These are phyloP conservation scores for Pycnomerus fuliginosus DNA, from an alignment of 2,888 invertebrate genomes.

Conservation along the genomic window DNA sequence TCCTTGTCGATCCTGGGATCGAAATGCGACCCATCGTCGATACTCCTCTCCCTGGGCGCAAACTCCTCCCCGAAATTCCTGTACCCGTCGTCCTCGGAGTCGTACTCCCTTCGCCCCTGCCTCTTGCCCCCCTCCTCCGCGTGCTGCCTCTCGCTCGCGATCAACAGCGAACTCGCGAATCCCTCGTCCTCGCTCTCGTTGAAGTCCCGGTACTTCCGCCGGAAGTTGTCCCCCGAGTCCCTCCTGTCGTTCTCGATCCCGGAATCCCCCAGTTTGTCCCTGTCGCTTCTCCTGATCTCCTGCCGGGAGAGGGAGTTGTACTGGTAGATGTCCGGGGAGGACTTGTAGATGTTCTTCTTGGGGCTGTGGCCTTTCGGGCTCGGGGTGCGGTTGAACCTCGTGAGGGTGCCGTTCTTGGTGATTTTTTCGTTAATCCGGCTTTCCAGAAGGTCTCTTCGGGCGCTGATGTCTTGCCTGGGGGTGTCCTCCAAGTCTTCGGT, in stretches of 20 bases:
- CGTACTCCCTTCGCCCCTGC: slow-evolving; percentile 34
- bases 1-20: slow-evolving; percentile 65
- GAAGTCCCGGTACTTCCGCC: slow-evolving; percentile 35
- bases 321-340: slow-evolving; percentile 63
- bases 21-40: slow-evolving; percentile 68
- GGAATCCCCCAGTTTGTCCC: slow-evolving; percentile 69
- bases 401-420: slow-evolving; percentile 56
- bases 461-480: slow-evolving; percentile 63
- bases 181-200: slow-evolving; percentile 72
- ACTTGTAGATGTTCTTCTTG: slow-evolving; percentile 56
- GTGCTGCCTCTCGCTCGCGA: slow-evolving; percentile 73
- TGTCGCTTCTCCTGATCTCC: slow-evolving; percentile 57
- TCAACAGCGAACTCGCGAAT: slow-evolving; percentile 65
- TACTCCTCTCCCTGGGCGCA: slow-evolving; percentile 59
- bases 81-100: slow-evolving; percentile 40
- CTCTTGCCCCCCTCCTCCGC: slow-evolving; percentile 62
- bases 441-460: slow-evolving; percentile 72
- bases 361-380: slow-evolving; percentile 62
- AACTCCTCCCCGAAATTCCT: slow-evolving; percentile 57
- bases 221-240: slow-evolving; percentile 60
- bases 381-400: slow-evolving; percentile 56
- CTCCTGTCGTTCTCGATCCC: slow-evolving; percentile 80
- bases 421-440: slow-evolving; percentile 67
- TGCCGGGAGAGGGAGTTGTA: slow-evolving; percentile 55
- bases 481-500: slow-evolving; percentile 44